These are phyloP conservation scores for Craniophora ligustri DNA, from an alignment of 2,888 invertebrate species.

Conservation along the genomic window DNA sequence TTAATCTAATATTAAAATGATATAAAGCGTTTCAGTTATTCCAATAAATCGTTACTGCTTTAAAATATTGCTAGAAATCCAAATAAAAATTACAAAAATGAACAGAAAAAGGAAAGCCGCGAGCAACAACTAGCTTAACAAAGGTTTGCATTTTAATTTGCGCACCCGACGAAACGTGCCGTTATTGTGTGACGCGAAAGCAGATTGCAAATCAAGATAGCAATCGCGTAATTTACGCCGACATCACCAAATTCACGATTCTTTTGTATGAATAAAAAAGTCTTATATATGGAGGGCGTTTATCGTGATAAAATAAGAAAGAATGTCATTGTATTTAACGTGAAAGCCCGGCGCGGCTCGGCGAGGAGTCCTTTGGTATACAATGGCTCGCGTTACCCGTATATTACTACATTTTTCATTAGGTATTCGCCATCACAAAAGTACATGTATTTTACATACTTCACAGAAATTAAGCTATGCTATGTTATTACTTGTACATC, in stretches of 20 bases:
- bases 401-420: conserved; percentile 62
- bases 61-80: background rate
- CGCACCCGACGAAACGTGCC: conserved; percentile 3
- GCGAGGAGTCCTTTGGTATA: conserved; percentile 47
- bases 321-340: conserved; percentile 61
- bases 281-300: conserved; percentile 36
- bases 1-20: too few species aligned
- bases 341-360: conserved; percentile 43
- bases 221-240: conserved; percentile 39
- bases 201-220: conserved; percentile 43
- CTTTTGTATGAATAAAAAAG: conserved; percentile 37
- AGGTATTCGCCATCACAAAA: conserved; percentile 42
- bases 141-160: conserved; percentile 28
- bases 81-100: conserved; percentile 16
- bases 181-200: conserved; percentile 11
- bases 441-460: conserved; percentile 21
- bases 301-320: conserved; percentile 65
- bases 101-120: conserved; percentile 1
- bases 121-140: background rate
- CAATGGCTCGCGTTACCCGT: conserved; percentile 53
- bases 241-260: conserved; percentile 23
- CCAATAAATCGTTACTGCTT: too few species aligned
- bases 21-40: too few species aligned
- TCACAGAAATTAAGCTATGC: conserved; percentile 35
- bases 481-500: conserved; percentile 12